phyloP scores from a whole-genome alignment of 2,888 invertebrate genomes.

The Ligdia adustata region DNA sequence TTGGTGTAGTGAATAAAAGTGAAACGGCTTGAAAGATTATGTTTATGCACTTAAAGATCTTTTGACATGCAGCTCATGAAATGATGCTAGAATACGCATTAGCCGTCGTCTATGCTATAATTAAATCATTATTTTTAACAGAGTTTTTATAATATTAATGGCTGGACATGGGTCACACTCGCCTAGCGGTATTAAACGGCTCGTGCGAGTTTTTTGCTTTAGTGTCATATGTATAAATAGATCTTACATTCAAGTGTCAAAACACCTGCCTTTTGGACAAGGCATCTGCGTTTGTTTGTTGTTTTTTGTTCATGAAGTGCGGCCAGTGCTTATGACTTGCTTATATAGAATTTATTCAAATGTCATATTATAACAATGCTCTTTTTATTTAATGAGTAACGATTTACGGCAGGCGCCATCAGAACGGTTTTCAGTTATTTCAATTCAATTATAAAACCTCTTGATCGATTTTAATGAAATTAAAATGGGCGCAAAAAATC shows the following conservation, averaged over 20 bases:
- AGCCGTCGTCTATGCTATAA: slow-evolving; percentile 8
- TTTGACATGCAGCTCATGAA: no score
- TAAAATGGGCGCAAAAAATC: no score
- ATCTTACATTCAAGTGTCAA: slow-evolving; percentile 13
- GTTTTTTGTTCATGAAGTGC: slow-evolving; percentile 16
- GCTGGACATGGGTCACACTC: slow-evolving; percentile 21
- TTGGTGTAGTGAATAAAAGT: no score
- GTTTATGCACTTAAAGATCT: no score
- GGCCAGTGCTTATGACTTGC: slow-evolving; percentile 6
- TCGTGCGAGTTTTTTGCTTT: slow-evolving; percentile 20
- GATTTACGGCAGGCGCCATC: no score
- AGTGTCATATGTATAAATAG: slow-evolving; percentile 34
- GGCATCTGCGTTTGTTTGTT: slow-evolving; percentile 35
- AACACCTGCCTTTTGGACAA: slow-evolving; percentile 30
- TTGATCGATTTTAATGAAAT: background rate
- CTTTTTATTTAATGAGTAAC: no score
- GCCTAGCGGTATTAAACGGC: slow-evolving; percentile 21
- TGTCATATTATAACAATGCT: no score
- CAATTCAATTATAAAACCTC: background rate
- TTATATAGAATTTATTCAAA: no score
- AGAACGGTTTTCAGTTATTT: no score
- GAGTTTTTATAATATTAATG: slow-evolving; percentile 24
- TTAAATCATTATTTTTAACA: slow-evolving; percentile 24
- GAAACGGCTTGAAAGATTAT: no score
- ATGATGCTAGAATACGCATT: no score